Evolutionary conservation across 2,797 vertebrate species (phyloP).

Genomic region (Pristis pectinata): DNA sequence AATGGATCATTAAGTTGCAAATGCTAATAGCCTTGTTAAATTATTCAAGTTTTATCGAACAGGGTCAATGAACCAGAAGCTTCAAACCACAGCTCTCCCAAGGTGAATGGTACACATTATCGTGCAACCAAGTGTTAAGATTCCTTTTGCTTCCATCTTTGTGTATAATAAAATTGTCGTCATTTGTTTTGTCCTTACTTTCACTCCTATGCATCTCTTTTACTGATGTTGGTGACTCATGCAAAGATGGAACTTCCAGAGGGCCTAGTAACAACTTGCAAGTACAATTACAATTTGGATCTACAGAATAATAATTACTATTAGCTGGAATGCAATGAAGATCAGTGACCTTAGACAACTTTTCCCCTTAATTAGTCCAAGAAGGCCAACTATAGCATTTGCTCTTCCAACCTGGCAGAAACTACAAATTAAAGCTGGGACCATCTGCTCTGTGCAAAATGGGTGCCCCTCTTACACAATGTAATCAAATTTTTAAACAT

Average conservation of each 20-base stretch:
- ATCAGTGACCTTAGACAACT: not conserved
- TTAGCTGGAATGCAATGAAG: not conserved
- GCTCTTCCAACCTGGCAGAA: not conserved
- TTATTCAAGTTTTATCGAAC: not conserved
- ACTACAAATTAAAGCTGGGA: not conserved
- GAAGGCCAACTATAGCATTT: not conserved
- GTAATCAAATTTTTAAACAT: not conserved
- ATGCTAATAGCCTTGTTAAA: not conserved
- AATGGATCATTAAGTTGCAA: not conserved
- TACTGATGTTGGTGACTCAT: not conserved
- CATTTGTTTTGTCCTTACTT: not conserved
- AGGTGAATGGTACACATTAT: not conserved
- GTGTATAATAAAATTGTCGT: not conserved
- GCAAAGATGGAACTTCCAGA: not conserved
- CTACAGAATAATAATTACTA: not conserved
- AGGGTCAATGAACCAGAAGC: not conserved
- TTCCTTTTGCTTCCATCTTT: not conserved
- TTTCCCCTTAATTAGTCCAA: not conserved
- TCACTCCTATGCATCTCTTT: not conserved
- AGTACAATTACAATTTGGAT: not conserved
- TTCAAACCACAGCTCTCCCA: not conserved
- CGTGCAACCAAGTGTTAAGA: not conserved
- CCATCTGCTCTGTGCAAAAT: not conserved
- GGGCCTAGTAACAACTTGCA: not conserved
- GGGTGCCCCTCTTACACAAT: no score